Evolutionary conservation across 2,888 invertebrate species (phyloP).

Genomic region (Drosophila mercatorum): DNA sequence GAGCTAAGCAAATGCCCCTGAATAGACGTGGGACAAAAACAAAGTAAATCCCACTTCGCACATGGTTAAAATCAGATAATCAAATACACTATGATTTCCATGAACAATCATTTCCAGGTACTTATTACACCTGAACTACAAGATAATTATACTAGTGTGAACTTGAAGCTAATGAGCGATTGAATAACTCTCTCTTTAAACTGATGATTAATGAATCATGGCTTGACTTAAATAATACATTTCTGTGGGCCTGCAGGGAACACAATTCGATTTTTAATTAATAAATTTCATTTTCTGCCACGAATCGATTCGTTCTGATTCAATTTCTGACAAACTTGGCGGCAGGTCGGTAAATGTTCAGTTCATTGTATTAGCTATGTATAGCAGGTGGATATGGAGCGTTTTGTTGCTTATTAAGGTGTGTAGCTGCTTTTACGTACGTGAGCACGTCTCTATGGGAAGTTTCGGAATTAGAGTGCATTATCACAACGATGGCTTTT

Average conservation of each 20-base stretch:
- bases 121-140: slow-evolving; percentile 1
- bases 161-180: slow-evolving; percentile 9
- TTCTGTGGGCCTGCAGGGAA: background rate
- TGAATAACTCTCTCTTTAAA: background rate
- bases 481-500: background rate
- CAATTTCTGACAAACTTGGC: background rate
- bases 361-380: slow-evolving; percentile 17
- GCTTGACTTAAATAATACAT: background rate
- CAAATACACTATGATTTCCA: slow-evolving; percentile 6
- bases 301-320: slow-evolving; percentile 48
- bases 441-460: slow-evolving; percentile 11
- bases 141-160: slow-evolving; percentile 4
- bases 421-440: slow-evolving; percentile 9
- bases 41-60: slow-evolving; percentile 10
- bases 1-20: background rate
- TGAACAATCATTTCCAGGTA: slow-evolving; percentile 9
- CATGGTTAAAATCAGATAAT: background rate
- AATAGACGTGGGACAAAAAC: background rate
- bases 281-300: slow-evolving; percentile 33
- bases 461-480: slow-evolving; percentile 2
- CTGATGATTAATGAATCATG: slow-evolving; percentile 17
- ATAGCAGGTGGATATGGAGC: slow-evolving; percentile 42
- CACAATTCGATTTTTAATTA: slow-evolving; percentile 14
- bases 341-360: slow-evolving; percentile 14
- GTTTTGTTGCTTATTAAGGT: slow-evolving; percentile 18